These are phyloP conservation scores for Neodiprion virginianus DNA, from an alignment of 1,140 invertebrate species.

Conservation along the genomic window DNA sequence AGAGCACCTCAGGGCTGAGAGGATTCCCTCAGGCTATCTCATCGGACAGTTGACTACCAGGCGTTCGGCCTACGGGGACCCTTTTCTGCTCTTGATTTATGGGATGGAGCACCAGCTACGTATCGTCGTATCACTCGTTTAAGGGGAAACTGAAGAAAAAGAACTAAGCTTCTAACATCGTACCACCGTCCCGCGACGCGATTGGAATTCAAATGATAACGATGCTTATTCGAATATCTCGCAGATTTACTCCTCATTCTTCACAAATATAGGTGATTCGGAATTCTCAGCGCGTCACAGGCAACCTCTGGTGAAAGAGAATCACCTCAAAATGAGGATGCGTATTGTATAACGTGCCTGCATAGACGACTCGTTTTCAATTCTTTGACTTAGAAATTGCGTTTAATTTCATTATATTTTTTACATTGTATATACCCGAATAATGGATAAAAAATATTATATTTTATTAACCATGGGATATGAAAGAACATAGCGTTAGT, in stretches of 20 bases:
- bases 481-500: neutral
- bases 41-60: neutral
- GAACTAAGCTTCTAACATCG: neutral
- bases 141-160: too few relatives aligned
- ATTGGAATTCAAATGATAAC: neutral
- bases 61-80: neutral
- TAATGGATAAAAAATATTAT: neutral
- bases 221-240: neutral
- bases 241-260: neutral
- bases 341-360: too few relatives aligned
- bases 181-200: neutral
- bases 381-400: too few relatives aligned
- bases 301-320: too few relatives aligned
- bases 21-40: neutral
- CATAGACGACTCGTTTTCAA: too few relatives aligned
- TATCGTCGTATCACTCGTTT: neutral
- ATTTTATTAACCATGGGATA: neutral
- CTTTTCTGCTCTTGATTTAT: conserved; percentile 6
- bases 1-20: too few relatives aligned
- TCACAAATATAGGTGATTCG: neutral
- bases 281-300: too few relatives aligned
- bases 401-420: too few relatives aligned
- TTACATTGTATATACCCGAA: too few relatives aligned
- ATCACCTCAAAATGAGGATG: too few relatives aligned
- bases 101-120: neutral